Percentiles rank a stretch among this genome's conserved stretches.
phyloP scores from a whole-genome alignment of 2,113 vertebrate genomes.

The Petrocephalus microphthalmus region DNA sequence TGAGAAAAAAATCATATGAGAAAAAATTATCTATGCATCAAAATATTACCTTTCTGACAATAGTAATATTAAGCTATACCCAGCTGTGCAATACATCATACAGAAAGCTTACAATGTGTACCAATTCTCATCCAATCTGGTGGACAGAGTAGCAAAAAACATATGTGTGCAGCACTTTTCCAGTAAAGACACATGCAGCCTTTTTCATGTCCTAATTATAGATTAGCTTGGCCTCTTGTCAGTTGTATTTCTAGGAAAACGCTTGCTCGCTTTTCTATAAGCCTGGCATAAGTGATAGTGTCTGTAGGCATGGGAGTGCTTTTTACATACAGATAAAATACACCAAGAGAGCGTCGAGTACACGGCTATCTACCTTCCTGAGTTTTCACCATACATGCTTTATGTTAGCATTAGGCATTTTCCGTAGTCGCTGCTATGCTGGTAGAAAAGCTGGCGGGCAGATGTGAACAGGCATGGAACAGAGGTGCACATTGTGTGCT shows the following conservation, averaged over 20 bases:
- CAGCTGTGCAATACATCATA: background rate
- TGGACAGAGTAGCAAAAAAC: background rate
- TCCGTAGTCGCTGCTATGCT: slow-evolving; percentile 30
- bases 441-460: slow-evolving; percentile 47
- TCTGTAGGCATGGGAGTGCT: slow-evolving; percentile 31
- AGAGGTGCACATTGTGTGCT: slow-evolving; percentile 57
- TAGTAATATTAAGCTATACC: background rate
- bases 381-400: background rate
- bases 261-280: background rate
- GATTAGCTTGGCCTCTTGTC: slow-evolving; percentile 3
- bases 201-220: slow-evolving; percentile 3
- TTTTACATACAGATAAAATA: slow-evolving; percentile 30
- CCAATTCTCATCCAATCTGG: background rate
- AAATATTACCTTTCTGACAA: background rate
- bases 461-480: slow-evolving; percentile 47
- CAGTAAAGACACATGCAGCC: background rate
- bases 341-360: background rate
- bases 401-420: background rate
- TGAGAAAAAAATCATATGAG: too few relatives aligned
- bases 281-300: background rate
- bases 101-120: background rate
- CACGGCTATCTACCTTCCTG: background rate
- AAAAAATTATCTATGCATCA: background rate
- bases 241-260: background rate
- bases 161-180: background rate